phyloP scores from a whole-genome alignment of 2,888 invertebrate species.

The Andrena bicolor region DNA sequence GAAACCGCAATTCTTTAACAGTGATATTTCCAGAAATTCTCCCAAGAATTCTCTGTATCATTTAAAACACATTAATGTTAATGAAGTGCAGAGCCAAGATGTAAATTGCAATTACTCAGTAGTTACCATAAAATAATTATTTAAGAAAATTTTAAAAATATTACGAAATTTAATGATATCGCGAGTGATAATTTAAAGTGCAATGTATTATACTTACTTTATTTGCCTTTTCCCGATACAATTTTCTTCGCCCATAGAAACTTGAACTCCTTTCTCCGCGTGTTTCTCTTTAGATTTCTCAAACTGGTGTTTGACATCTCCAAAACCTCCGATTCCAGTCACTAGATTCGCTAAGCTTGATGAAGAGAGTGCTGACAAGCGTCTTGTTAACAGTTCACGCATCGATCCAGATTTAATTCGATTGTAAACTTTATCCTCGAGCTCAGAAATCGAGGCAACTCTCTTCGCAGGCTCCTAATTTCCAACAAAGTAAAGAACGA shows the following conservation, averaged over 20 bases:
- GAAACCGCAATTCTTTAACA: constrained; percentile 80
- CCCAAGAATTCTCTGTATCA: constrained; percentile 62
- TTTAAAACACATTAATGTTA: constrained; percentile 19
- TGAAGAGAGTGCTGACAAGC: constrained; percentile 76
- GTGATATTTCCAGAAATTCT: constrained; percentile 79
- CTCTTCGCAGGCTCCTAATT: constrained; percentile 57
- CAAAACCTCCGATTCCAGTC: constrained; percentile 58
- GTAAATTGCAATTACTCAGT: not conserved
- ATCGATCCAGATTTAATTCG: constrained; percentile 70
- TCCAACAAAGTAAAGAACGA: not conserved
- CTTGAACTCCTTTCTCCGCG: constrained; percentile 40
- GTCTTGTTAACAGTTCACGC: constrained; percentile 68
- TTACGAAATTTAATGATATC: no score
- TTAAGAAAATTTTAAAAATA: no score
- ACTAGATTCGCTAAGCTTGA: constrained; percentile 80
- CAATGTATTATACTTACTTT: constrained; percentile 18
- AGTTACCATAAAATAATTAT: no score
- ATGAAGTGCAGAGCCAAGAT: not conserved
- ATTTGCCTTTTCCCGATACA: constrained; percentile 14
- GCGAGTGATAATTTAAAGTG: not conserved
- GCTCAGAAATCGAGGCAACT: constrained; percentile 70
- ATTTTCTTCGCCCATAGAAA: constrained; percentile 36
- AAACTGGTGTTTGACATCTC: constrained; percentile 56
- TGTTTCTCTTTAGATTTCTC: constrained; percentile 40
- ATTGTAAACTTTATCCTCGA: constrained; percentile 71